Percentiles rank a stretch among this genome's conserved stretches.
Conservation (phyloP, 2,888 invertebrate genomes). For the Heliconius ismenius region DNA sequence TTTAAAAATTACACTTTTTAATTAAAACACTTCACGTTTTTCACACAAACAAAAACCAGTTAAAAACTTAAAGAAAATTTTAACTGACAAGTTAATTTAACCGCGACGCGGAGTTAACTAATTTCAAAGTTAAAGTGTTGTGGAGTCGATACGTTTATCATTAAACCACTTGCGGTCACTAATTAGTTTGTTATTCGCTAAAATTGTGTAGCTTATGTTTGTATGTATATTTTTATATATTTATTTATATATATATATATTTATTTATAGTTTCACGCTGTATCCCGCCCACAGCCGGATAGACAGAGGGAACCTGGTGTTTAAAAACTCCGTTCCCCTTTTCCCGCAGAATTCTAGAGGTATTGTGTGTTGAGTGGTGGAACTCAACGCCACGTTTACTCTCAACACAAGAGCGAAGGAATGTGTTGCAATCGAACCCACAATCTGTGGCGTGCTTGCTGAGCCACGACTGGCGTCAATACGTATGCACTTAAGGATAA, state of each 20-base stretch:
- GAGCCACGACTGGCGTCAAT: no score
- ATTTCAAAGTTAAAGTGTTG: background rate
- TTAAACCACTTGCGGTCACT: conserved; percentile 1
- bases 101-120: conserved; percentile 12
- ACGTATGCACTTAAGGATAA: no score
- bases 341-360: no score
- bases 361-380: no score
- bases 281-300: no score
- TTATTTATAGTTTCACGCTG: background rate
- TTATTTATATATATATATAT: background rate
- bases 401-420: no score
- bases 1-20: background rate
- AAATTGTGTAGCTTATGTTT: background rate
- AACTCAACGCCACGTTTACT: no score
- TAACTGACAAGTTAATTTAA: conserved; percentile 13
- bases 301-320: no score
- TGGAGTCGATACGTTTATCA: conserved; percentile 11
- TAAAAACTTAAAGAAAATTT: background rate
- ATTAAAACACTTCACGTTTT: conserved; percentile 9
- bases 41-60: background rate
- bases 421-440: no score
- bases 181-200: conserved; percentile 6
- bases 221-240: background rate
- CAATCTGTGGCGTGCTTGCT: no score
- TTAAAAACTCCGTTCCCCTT: no score